Evolutionary conservation across 92 coral and sea anemone genomes (phyloP), one percentile per base, ranked within the genome.

Genomic region (Porites cylindrica): DNA sequence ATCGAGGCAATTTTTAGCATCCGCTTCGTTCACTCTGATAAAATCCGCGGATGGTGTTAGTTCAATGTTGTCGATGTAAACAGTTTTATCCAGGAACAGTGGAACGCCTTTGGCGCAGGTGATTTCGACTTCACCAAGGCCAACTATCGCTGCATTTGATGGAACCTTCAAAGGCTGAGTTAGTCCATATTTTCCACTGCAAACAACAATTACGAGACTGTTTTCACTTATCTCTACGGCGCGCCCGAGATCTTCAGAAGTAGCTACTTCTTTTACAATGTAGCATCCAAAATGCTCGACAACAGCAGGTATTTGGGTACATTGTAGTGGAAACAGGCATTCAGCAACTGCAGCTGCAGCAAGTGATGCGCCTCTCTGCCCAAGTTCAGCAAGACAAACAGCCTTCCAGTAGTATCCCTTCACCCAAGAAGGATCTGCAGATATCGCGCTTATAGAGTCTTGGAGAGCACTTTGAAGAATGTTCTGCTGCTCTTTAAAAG

Each of bases 391-490:
- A 52, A 56, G 66, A 12, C 80, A 76, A 38, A 52, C 80, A 54
- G 80, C 80, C 13, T 52, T 76, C 80, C 80, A 76, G 16, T 53
- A 53, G 14, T 76, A 76, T 1, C 80, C 80, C 51, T 76, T 76
- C 21, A 1, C 52, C 80, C 80, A 76, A n/a, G 80, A 21, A n/a
- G 66, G 80, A 76, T 76, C 80, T 53, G 65, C 20, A 24, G 64
- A 12, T 76, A 56, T 56, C 6, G 80, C 80, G 3, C 56, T 16
- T 19, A 21, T 6, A 20, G 80, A 20, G 51, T 53, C 79, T 12
- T 13, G n/a, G 1, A 75, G 10, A 8, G 79, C 79, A 17, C 4
- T 0, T 69, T 32, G 16, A 75, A 53, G 51, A 17, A 5, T 12
- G 10, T 69, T 11, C 10, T 7, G 78, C 8, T 19, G 19, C 14